Evolutionary conservation across 2,797 vertebrate species (phyloP).

Genomic region (Darevskia nairensis): DNA sequence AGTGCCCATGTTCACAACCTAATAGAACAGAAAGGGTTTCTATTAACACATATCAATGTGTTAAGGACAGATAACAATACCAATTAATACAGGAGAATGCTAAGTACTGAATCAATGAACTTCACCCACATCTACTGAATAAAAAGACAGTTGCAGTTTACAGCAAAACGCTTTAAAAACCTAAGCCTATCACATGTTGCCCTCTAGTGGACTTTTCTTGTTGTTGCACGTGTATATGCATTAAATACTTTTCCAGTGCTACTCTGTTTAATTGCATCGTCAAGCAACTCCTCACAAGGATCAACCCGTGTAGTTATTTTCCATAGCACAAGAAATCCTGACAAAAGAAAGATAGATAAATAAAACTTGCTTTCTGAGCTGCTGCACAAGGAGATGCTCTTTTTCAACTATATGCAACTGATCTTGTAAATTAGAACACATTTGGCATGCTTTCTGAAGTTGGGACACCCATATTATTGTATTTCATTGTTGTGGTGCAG

Average conservation of each 20-base stretch:
- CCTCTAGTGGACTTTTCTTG: constrained; percentile 74
- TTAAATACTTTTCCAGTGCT: background rate
- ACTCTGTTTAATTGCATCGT: constrained; percentile 11
- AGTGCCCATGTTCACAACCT: constrained; percentile 29
- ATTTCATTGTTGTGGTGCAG: too few species aligned
- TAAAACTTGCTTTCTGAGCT: too few species aligned
- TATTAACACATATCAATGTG: constrained; percentile 65
- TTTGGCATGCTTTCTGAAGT: too few species aligned
- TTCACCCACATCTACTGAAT: constrained; percentile 54
- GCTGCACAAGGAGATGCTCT: too few species aligned
- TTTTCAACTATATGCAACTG: too few species aligned
- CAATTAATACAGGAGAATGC: constrained; percentile 54
- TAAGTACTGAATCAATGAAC: constrained; percentile 60
- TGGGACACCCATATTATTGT: too few species aligned
- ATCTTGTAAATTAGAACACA: too few species aligned
- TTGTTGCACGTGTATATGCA: constrained; percentile 29
- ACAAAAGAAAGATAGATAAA: too few species aligned
- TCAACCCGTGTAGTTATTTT: constrained; percentile 22
- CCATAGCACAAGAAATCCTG: constrained; percentile 23
- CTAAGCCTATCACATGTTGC: constrained; percentile 70
- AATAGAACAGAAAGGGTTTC: constrained; percentile 50
- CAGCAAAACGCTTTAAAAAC: rapidly evolving
- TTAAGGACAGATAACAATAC: constrained; percentile 70
- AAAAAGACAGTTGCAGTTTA: constrained; percentile 42
- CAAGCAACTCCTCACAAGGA: constrained; percentile 34